Conservation (phyloP, 2,113 vertebrate species). For the Bungarus multicinctus region DNA sequence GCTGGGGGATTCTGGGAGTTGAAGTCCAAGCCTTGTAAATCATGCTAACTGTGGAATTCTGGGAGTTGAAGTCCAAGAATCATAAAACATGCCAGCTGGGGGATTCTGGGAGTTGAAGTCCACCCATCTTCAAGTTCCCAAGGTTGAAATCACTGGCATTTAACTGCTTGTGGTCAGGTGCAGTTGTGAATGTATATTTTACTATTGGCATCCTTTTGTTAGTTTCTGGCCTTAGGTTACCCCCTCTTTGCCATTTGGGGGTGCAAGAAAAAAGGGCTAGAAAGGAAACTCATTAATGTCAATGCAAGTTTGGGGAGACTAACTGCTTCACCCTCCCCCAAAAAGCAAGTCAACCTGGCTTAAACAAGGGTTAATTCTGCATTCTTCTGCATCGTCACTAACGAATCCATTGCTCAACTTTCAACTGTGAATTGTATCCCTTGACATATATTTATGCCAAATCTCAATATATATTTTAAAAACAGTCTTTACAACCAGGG, state of each 20-base stretch:
- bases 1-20: not conserved
- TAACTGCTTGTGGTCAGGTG: rapidly evolving
- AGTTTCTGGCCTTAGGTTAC: not conserved
- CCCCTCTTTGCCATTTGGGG: not conserved
- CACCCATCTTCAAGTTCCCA: not conserved
- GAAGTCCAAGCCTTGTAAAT: too few relatives aligned
- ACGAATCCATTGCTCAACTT: not conserved
- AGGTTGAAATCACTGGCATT: rapidly evolving
- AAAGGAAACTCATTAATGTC: not conserved
- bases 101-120: not conserved
- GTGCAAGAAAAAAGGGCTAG: not conserved
- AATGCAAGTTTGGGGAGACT: not conserved
- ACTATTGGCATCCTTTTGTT: not conserved
- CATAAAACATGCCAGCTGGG: not conserved
- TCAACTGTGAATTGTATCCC: not conserved
- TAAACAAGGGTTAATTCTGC: not conserved
- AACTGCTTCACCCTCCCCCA: not conserved
- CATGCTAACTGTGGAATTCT: too few relatives aligned
- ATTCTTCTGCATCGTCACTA: not conserved
- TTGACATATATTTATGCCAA: not conserved
- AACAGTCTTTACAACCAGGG: not conserved
- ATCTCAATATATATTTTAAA: too few relatives aligned
- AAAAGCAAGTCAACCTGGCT: not conserved
- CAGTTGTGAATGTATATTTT: not conserved
- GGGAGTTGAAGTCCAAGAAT: too few relatives aligned